phyloP scores from a whole-genome alignment of 2,888 invertebrate genomes.

The Epinotia bilunana region DNA sequence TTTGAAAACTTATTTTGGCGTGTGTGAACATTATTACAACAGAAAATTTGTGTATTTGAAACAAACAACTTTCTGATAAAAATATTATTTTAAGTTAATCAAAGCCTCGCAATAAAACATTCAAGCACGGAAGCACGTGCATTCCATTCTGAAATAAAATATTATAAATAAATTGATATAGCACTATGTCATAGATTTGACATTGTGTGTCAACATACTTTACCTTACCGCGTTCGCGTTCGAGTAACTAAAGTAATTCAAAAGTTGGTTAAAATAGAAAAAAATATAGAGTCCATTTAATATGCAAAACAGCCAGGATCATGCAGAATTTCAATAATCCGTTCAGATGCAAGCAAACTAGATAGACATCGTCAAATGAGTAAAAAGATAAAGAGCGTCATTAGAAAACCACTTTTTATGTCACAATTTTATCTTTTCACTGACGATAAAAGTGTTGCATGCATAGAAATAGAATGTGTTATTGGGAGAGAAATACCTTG shows the following conservation, averaged over 20 bases:
- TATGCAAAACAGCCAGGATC: constrained; percentile 58
- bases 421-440: constrained; percentile 56
- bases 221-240: constrained; percentile 34
- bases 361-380: constrained; percentile 54
- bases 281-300: constrained; percentile 33
- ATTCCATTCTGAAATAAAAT: constrained; percentile 48
- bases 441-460: constrained; percentile 65
- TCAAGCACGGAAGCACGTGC: constrained; percentile 66
- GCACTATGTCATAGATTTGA: constrained; percentile 31
- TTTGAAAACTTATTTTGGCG: constrained; percentile 47
- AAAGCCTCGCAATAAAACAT: constrained; percentile 62
- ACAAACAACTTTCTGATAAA: constrained; percentile 54
- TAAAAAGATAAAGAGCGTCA: constrained; percentile 56
- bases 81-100: constrained; percentile 59
- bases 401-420: constrained; percentile 22
- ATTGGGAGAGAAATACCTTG: constrained; percentile 84
- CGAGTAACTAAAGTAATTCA: constrained; percentile 38
- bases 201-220: constrained; percentile 32
- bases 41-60: constrained; percentile 34
- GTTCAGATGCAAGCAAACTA: constrained; percentile 69
- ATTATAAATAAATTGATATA: constrained; percentile 32
- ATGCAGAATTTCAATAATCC: constrained; percentile 63
- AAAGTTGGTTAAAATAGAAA: constrained; percentile 37
- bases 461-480: constrained; percentile 80
- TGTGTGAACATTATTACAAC: constrained; percentile 54